phyloP scores from a whole-genome alignment of 2,888 invertebrate species.

The Ctenicera cuprea region DNA sequence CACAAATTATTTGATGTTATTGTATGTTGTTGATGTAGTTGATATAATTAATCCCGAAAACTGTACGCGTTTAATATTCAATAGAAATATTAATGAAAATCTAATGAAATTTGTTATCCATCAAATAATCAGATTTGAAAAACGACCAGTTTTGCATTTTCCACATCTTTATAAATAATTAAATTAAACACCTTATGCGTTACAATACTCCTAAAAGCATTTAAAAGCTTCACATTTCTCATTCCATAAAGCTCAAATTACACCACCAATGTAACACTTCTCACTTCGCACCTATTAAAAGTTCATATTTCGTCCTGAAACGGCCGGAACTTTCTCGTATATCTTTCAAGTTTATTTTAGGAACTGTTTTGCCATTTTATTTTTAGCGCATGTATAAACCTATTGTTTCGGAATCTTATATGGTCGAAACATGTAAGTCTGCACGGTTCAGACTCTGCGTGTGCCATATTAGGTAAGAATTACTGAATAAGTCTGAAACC shows the following conservation, averaged over 20 bases:
- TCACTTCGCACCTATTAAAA: constrained; percentile 3
- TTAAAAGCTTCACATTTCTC: background rate
- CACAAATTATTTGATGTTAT: too few relatives aligned
- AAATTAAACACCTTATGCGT: background rate
- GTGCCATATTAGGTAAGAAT: constrained; percentile 42
- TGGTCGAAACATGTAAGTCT: constrained; percentile 36
- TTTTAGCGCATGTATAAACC: constrained; percentile 1
- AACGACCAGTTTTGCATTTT: background rate
- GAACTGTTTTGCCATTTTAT: background rate
- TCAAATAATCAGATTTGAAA: too few relatives aligned
- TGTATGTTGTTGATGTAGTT: too few relatives aligned
- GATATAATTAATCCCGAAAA: too few relatives aligned
- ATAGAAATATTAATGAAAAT: too few relatives aligned
- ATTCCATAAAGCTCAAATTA: background rate
- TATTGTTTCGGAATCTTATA: constrained; percentile 34
- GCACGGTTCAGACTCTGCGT: constrained; percentile 27
- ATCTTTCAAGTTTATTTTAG: constrained; percentile 12
- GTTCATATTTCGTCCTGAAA: background rate
- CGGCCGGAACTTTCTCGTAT: constrained; percentile 14
- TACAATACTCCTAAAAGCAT: background rate
- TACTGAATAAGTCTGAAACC: constrained; percentile 36
- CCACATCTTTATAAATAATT: background rate
- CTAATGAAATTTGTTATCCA: too few relatives aligned
- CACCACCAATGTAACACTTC: constrained; percentile 2
- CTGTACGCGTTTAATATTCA: too few relatives aligned